Evolutionary conservation across 2,888 invertebrate genomes (phyloP).

Genomic region (Drosophila formosana): DNA sequence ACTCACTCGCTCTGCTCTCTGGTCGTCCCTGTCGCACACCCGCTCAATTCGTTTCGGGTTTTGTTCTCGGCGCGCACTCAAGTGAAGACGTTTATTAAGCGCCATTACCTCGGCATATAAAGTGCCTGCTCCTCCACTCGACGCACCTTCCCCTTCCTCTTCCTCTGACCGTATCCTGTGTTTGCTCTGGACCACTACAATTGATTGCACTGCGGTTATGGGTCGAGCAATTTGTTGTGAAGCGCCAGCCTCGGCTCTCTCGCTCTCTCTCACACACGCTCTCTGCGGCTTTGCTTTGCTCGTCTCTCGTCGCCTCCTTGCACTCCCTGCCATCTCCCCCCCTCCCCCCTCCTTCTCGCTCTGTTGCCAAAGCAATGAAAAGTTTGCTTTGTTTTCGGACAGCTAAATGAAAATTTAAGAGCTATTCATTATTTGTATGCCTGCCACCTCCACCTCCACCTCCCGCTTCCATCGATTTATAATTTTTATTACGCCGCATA

Average conservation of each 20-base stretch:
- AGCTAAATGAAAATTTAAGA: conserved; percentile 68
- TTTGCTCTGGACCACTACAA: conserved; percentile 61
- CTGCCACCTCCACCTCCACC: background rate
- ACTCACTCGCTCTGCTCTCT: background rate
- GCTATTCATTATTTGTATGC: conserved; percentile 64
- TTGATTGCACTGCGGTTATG: conserved; percentile 72
- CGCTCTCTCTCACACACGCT: background rate
- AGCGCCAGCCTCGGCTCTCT: conserved; percentile 32
- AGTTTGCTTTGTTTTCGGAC: conserved; percentile 50
- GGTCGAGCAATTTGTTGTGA: conserved; percentile 71
- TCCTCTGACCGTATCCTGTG: conserved; percentile 18
- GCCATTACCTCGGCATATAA: conserved; percentile 73
- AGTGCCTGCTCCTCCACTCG: conserved; percentile 59
- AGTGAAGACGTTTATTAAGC: conserved; percentile 75
- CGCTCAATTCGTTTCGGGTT: conserved; percentile 28
- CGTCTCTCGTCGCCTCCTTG: conserved; percentile 21
- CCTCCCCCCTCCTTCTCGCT: background rate
- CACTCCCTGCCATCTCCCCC: background rate
- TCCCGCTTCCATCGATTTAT: conserved; percentile 37
- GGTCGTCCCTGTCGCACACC: background rate
- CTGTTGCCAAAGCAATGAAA: conserved; percentile 25
- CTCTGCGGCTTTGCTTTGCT: conserved; percentile 21
- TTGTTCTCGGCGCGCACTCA: conserved; percentile 57
- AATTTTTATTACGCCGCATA: conserved; percentile 39
- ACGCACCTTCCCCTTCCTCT: too few species aligned